Conservation (phyloP, 2,113 vertebrate genomes). For the Entelurus aequoreus region DNA sequence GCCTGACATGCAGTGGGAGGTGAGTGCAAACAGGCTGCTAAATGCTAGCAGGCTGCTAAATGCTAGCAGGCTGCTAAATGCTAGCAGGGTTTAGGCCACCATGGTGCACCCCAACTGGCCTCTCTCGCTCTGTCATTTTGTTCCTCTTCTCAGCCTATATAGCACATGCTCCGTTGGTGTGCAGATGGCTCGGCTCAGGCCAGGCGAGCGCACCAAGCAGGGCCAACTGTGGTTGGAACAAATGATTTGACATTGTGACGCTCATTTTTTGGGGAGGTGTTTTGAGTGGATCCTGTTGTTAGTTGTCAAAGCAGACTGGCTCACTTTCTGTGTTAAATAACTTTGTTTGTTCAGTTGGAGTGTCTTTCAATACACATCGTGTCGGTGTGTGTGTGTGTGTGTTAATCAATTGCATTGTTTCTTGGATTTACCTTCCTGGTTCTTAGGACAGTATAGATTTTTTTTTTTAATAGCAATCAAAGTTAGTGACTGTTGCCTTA, state of each 20-base stretch:
- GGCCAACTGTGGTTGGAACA: conserved; percentile 3
- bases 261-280: background rate
- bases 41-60: conserved; percentile 50
- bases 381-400: too few relatives aligned
- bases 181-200: conserved; percentile 3
- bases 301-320: background rate
- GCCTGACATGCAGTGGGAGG: conserved; percentile 94
- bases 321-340: background rate
- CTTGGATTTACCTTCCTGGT: too few relatives aligned
- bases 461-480: background rate
- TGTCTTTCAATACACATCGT: conserved; percentile 1
- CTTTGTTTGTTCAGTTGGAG: background rate
- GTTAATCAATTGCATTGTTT: too few relatives aligned
- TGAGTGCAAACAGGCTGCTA: conserved; percentile 70
- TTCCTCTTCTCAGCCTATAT: background rate
- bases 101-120: conserved; percentile 23
- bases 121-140: conserved; percentile 9
- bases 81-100: conserved; percentile 44
- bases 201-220: background rate
- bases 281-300: background rate
- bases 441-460: background rate
- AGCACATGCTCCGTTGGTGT: conserved; percentile 12
- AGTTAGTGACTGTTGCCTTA: too few relatives aligned
- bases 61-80: conserved; percentile 48
- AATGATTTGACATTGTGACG: conserved; percentile 12